Base-by-base conservation (phyloP, 1,140 invertebrate species). In the Phortica variegata region DNA sequence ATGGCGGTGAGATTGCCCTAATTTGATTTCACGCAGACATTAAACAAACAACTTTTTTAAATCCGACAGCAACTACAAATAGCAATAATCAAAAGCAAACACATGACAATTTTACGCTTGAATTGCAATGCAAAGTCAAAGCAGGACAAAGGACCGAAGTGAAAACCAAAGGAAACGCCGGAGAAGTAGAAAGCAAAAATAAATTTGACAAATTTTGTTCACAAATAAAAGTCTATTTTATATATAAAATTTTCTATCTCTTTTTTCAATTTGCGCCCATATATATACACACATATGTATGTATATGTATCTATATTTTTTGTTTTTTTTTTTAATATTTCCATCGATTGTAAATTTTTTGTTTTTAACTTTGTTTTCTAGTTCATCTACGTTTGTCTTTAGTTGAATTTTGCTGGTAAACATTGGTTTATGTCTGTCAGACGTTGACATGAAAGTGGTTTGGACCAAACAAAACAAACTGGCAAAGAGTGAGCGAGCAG, bases 21-120 rank as follows among this genome's bases (percentile, higher is more conserved):
- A n/a, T n/a, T n/a, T n/a, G n/a, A n/a, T n/a, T n/a, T n/a, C n/a
- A n/a, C n/a, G n/a, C n/a, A n/a, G n/a, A n/a, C n/a, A n/a, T n/a
- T n/a, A n/a, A n/a, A n/a, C n/a, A n/a, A n/a, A n/a, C n/a, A n/a
- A n/a, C n/a, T n/a, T n/a, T n/a, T n/a, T n/a, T n/a, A 38, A 16
- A 16, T 49, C 37, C 48, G 47, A 47, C 36, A 54, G 34, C 34
- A 31, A 50, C 21, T 32, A 40, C 39, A 46, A n/a, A 52, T 42
- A 40, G 42, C 29, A 55, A 51, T 49, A 68, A 58, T 63, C 68
- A 60, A 66, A 29, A 7, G 63, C 68, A 66, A 66, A 66, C 63
- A 66, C 68, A 66, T 66, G 63, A 68, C 63, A 66, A 66, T 68
- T 66, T 66, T 66, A 63, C 63, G 63, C 63, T 66, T 60, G 63